A percentile compares a stretch with the other conserved stretches of the same genome.
phyloP scores from a whole-genome alignment of 2,888 invertebrate genomes.

The Tiliacea citrago region DNA sequence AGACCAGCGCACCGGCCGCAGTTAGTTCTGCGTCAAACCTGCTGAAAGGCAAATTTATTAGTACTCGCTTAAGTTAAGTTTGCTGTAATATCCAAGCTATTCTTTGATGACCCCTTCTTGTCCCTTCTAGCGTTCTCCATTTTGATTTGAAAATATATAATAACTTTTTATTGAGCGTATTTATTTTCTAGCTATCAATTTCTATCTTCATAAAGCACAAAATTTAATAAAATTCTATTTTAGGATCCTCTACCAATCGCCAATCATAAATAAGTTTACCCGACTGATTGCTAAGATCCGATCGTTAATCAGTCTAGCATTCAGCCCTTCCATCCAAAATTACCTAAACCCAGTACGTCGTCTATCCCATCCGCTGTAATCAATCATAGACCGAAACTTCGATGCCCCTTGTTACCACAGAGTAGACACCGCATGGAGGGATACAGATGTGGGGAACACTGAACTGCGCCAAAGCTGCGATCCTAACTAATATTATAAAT shows the following conservation, averaged over 20 bases:
- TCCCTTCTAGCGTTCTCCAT: too few relatives aligned
- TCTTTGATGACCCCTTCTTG: too few relatives aligned
- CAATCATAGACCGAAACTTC: slow-evolving; percentile 53
- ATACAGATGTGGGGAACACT: background rate
- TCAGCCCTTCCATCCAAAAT: slow-evolving; percentile 33
- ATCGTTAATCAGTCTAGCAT: slow-evolving; percentile 42
- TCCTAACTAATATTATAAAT: too few relatives aligned
- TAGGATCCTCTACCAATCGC: background rate
- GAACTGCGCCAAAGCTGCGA: background rate
- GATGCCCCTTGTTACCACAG: slow-evolving; percentile 24
- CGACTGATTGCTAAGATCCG: slow-evolving; percentile 36
- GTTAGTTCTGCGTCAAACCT: too few relatives aligned
- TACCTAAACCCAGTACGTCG: slow-evolving; percentile 49
- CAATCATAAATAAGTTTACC: slow-evolving; percentile 7
- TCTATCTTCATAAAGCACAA: background rate
- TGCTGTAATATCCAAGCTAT: too few relatives aligned
- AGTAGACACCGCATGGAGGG: slow-evolving; percentile 23
- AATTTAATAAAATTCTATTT: background rate
- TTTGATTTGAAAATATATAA: background rate
- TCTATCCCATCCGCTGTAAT: slow-evolving; percentile 54
- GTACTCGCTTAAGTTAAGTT: too few relatives aligned
- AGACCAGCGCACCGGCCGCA: too few relatives aligned
- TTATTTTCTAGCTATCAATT: background rate
- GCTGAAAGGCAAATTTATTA: too few relatives aligned
- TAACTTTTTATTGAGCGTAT: background rate